phyloP scores from a whole-genome alignment of 2,797 vertebrate species.

The Tauraco hartlaubi region DNA sequence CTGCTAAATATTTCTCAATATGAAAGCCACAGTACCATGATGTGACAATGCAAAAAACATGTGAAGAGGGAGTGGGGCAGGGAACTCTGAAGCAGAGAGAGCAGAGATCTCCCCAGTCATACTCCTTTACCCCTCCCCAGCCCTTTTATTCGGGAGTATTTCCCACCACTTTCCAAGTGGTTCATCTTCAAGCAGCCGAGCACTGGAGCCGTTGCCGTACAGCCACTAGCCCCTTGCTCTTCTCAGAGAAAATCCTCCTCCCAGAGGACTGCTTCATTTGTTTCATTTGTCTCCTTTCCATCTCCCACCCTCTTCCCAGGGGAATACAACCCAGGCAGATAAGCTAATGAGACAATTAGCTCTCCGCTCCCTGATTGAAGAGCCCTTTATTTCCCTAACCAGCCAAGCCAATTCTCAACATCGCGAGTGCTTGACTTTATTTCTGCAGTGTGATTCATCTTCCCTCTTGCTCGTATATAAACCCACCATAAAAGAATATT shows the following conservation, averaged over 20 bases:
- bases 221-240: background rate
- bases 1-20: background rate
- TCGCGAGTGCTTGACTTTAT: constrained; percentile 29
- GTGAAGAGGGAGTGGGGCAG: background rate
- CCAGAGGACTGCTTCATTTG: constrained; percentile 30
- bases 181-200: background rate
- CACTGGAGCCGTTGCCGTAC: background rate
- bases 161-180: background rate
- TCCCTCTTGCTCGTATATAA: constrained; percentile 36
- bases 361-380: constrained; percentile 59
- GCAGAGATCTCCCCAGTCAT: background rate
- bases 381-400: constrained; percentile 66
- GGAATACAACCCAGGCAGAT: constrained; percentile 59
- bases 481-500: constrained; percentile 39
- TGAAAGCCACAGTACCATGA: background rate
- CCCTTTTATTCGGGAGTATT: background rate
- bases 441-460: constrained; percentile 59
- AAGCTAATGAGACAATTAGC: constrained; percentile 76
- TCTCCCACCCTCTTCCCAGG: constrained; percentile 44
- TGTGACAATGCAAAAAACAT: background rate
- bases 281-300: constrained; percentile 44
- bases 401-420: constrained; percentile 49
- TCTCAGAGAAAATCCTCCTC: background rate
- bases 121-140: background rate
- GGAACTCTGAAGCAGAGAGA: background rate